Conservation (phyloP, 2,113 vertebrate species). For the Nanorana parkeri region DNA sequence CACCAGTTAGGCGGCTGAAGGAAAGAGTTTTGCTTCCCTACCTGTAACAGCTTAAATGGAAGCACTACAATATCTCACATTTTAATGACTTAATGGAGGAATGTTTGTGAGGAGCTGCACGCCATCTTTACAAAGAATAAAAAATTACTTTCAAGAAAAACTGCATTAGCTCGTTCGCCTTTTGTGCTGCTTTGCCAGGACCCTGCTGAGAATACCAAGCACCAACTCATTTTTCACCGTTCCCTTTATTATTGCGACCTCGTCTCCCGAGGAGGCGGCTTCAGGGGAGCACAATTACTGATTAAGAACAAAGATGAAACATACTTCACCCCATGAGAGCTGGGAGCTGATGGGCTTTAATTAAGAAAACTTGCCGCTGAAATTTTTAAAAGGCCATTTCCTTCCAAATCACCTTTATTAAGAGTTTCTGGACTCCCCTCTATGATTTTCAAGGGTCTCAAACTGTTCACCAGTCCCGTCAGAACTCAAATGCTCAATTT, state of each 20-base stretch:
- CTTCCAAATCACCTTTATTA: conserved; percentile 15
- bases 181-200: conserved; percentile 22
- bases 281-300: conserved; percentile 59
- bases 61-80: conserved; percentile 46
- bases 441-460: conserved; percentile 9
- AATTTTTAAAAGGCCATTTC: conserved; percentile 54
- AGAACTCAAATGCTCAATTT: background rate
- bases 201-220: conserved; percentile 52
- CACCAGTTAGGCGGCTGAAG: background rate
- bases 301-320: conserved; percentile 57
- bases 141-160: conserved; percentile 58
- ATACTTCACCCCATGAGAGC: conserved; percentile 23
- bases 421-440: conserved; percentile 25
- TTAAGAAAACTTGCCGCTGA: conserved; percentile 57
- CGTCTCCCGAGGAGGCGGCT: conserved; percentile 57
- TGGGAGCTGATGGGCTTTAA: conserved; percentile 35
- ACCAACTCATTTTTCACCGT: conserved; percentile 58
- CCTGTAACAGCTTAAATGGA: conserved; percentile 42
- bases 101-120: conserved; percentile 24
- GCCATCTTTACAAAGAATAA: conserved; percentile 39
- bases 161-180: conserved; percentile 57
- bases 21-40: fast-evolving
- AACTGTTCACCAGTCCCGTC: background rate
- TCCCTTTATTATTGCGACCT: conserved; percentile 56
- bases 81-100: conserved; percentile 54